phyloP scores from a whole-genome alignment of 2,888 invertebrate genomes.

The Allacma fusca region DNA sequence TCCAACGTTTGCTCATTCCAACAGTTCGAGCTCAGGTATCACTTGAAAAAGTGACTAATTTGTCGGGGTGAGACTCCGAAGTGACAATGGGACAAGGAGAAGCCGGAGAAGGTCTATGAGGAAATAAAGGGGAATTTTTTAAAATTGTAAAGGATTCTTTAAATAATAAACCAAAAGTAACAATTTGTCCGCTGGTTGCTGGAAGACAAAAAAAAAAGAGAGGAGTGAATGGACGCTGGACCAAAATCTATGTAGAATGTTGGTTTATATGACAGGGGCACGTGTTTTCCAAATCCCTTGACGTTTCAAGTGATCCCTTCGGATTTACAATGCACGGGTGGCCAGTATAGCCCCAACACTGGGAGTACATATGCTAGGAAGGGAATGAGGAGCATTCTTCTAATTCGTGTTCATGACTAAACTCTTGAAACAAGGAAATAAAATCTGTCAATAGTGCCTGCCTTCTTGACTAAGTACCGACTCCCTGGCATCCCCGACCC shows the following conservation, averaged over 20 bases:
- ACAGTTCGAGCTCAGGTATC: background rate
- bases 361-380: no score
- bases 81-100: background rate
- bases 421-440: conserved; percentile 53
- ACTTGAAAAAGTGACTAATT: background rate
- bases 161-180: background rate
- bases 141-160: conserved; percentile 7
- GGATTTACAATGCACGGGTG: conserved; percentile 61
- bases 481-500: conserved; percentile 20
- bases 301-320: conserved; percentile 58
- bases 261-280: conserved; percentile 46
- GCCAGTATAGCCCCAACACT: conserved; percentile 36
- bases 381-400: no score
- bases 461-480: conserved; percentile 42
- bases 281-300: conserved; percentile 54
- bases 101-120: background rate
- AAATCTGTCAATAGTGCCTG: conserved; percentile 50
- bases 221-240: conserved; percentile 9
- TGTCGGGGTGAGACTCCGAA: background rate
- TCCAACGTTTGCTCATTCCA: no score
- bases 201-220: conserved; percentile 3
- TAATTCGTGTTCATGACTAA: conserved; percentile 34
- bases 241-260: background rate
- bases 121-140: background rate
- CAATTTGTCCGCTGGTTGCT: conserved; percentile 2